Evolutionary conservation across 2,797 vertebrate species (phyloP).

Genomic region (Sardinella longiceps): DNA sequence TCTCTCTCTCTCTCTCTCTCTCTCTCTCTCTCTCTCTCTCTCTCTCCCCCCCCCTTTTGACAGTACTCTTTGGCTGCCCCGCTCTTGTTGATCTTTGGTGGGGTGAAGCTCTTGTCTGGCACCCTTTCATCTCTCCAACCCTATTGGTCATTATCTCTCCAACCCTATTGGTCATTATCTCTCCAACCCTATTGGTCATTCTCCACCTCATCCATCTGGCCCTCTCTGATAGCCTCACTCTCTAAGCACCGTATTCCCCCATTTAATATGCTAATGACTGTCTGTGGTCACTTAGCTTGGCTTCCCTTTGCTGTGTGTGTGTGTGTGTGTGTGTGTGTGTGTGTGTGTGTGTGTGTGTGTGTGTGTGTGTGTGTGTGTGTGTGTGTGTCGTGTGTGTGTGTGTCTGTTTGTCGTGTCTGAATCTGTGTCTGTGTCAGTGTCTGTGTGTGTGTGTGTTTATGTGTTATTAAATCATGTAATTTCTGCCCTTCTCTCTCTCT

Average conservation of each 20-base stretch:
- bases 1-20: no score
- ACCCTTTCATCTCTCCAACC: not conserved
- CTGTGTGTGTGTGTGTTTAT: not conserved
- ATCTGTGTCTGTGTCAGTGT: no score
- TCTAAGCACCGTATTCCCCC: not conserved
- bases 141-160: not conserved
- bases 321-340: not conserved
- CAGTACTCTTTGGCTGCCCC: no score
- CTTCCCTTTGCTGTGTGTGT: not conserved
- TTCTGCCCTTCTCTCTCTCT: not conserved
- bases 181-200: not conserved
- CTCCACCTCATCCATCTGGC: constrained; percentile 3
- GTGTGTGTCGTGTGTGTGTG: not conserved
- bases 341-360: not conserved
- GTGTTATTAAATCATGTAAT: not conserved
- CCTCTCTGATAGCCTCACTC: not conserved
- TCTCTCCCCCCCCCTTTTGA: no score
- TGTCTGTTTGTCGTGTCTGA: not conserved
- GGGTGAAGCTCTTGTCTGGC: not conserved
- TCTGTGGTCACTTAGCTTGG: not conserved
- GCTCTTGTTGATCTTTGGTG: not conserved
- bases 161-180: not conserved
- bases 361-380: not conserved
- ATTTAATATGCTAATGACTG: not conserved
- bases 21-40: no score